These are phyloP conservation scores for Zaprionus capensis DNA, from an alignment of 1,140 invertebrate species.

Conservation along the genomic window DNA sequence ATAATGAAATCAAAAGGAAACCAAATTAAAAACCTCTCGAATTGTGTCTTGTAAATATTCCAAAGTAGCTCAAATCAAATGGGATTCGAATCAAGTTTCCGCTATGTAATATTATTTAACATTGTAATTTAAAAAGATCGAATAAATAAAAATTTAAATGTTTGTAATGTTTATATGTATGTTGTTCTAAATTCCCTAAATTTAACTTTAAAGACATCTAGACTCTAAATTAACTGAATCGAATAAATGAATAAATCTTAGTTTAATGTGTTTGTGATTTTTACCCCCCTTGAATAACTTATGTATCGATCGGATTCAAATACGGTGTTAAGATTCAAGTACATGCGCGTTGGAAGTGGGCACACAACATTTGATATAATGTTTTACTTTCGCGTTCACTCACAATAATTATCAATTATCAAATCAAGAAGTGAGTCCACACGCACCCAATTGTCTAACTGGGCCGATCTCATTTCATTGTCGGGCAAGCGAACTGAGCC, in stretches of 20 bases:
- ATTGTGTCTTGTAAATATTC: slow-evolving; percentile 66
- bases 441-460: background rate
- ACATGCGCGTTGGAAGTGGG: too few species aligned
- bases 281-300: too few species aligned
- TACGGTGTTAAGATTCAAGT: too few species aligned
- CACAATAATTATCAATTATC: too few species aligned
- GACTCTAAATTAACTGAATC: slow-evolving; percentile 61
- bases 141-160: slow-evolving; percentile 60
- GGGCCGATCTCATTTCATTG: background rate
- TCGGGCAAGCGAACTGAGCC: background rate
- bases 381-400: too few species aligned
- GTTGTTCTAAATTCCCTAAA: slow-evolving; percentile 64
- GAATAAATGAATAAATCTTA: slow-evolving; percentile 49
- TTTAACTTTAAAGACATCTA: slow-evolving; percentile 57
- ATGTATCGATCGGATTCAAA: too few species aligned
- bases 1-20: slow-evolving; percentile 32
- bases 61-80: slow-evolving; percentile 67
- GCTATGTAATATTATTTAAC: slow-evolving; percentile 34
- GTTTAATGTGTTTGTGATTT: background rate
- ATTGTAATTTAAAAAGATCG: slow-evolving; percentile 29
- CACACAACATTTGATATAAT: too few species aligned
- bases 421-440: background rate
- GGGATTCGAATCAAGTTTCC: slow-evolving; percentile 52
- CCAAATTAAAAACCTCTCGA: slow-evolving; percentile 14
- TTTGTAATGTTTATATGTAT: slow-evolving; percentile 80